Evolutionary conservation across 2,113 vertebrate species (phyloP).

Genomic region (Nyctereutes procyonoides): DNA sequence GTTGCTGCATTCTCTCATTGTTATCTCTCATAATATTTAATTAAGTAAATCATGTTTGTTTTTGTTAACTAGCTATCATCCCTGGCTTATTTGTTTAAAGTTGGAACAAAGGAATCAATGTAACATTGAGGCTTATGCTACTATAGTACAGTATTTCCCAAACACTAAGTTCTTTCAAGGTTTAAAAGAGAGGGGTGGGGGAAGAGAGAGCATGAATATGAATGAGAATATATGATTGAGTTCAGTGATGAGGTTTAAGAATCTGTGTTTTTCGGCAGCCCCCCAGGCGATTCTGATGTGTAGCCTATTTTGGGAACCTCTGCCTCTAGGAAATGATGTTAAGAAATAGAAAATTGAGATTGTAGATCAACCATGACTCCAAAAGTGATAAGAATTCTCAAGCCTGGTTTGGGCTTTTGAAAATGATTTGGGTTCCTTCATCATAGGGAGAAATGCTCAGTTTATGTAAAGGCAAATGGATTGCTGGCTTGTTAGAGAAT

Average conservation of each 20-base stretch:
- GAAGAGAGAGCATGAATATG: not conserved
- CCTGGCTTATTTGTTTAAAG: constrained; percentile 50
- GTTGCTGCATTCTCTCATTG: constrained; percentile 3
- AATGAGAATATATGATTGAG: not conserved
- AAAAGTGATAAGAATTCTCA: constrained; percentile 26
- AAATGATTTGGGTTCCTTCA: constrained; percentile 29
- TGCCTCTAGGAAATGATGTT: not conserved
- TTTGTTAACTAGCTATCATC: constrained; percentile 45
- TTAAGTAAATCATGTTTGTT: constrained; percentile 52
- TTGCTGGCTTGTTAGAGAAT: not conserved
- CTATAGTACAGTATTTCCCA: constrained; percentile 35
- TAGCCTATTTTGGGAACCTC: not conserved
- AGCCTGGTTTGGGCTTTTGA: constrained; percentile 45
- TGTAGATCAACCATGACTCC: not conserved
- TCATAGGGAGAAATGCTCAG: not conserved
- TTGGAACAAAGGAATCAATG: constrained; percentile 34
- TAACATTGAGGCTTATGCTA: constrained; percentile 35
- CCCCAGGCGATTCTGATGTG: not conserved
- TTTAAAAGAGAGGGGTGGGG: not conserved
- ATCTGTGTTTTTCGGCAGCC: not conserved
- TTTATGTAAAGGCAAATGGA: not conserved
- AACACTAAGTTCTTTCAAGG: constrained; percentile 42
- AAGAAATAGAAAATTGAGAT: constrained; percentile 50
- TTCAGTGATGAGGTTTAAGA: not conserved
- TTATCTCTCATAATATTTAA: constrained; percentile 46